Base-by-base conservation (phyloP, 2,888 invertebrate genomes). In the Eudasyphora cyanicolor region DNA sequence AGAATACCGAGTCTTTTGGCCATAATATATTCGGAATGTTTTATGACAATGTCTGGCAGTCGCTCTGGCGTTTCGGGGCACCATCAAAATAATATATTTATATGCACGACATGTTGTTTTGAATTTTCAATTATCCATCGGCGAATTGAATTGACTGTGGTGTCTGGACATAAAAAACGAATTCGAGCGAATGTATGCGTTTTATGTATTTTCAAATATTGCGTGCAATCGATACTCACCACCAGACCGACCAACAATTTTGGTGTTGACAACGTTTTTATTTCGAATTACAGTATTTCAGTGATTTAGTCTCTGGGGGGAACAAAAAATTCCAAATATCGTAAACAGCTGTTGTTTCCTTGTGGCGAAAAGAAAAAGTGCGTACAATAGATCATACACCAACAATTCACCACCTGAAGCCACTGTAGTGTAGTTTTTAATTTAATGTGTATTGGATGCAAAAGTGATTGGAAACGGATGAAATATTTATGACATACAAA, bases 161-260 rank as follows among this genome's bases (percentile, higher is more conserved):
- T 86, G 88, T 54, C 35, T 79, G 80, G 87, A 82, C 6, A 64
- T n/a, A 45, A 45, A n/a, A n/a, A 78, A 69, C 77, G 81, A 70
- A 88, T 85, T 86, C 29, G 67, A 45, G 86, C 29, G 67, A 45
- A 45, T 49, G 67, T 27, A 79, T 82, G 82, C 76, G 82, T 60
- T 60, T 60, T n/a, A 27, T 60, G 4, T 60, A 29, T 86, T 80
- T 71, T 42, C 76, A 79, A 84, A 79, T 79, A 45, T 86, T 79
- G 82, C 82, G 79, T 86, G 84, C 67, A 67, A 67, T 67, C n/a
- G 38, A n/a, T 17, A 24, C 5, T 19, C 12, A 3, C 24, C 24
- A 12, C 27, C 12, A n/a, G 21, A 38, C 38, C 0, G 29, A 38
- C 67, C 42, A 67, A 35, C n/a, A 38, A 42, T 21, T 14, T 32